Evolutionary conservation across 2,888 invertebrate genomes (phyloP), one percentile per base, ranked within the genome.

Genomic region (Cyrtodaria siliqua): DNA sequence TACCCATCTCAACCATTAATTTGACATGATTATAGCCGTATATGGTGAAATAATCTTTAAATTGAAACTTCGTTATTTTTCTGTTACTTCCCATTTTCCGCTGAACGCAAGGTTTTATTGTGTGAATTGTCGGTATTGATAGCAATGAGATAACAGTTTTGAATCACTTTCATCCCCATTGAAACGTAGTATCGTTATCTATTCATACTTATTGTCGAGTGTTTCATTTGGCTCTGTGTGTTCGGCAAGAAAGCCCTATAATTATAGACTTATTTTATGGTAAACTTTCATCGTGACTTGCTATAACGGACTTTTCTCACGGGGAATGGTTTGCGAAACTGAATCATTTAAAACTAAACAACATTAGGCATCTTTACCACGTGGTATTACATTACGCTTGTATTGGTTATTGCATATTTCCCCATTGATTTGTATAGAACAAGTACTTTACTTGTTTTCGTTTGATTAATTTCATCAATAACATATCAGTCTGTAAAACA

Each of bases 231-330:
- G 24, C 29, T 50, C 42, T 20, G 50, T 56, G 61, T 16, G 23
- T 67, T 33, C 55, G 33, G 16, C 56, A 55, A 29, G 56, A 61
- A 42, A 18, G 40, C 61, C 52, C 40, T 66, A 27, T 72, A 72
- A 72, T 72, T 72, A 61, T 29, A 2, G 20, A 2, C 33, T 38
- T 55, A 26, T 60, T 68, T 42, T 50, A 40, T n/a, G 47, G 18
- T 44, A 29, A 50, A 33, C 16, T 70, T 55, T 49, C 49, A 62
- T 38, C 56, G 61, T 33, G 67, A 68, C 50, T 61, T 40, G 40
- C 27, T 68, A 47, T 74, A 74, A 75, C 69, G 69, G 75, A 42
- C 38, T 38, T 53, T 64, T 75, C 69, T 70, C 64, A 66, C 55
- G 69, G 64, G 47, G 62, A 60, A 50, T 24, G 47, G 56, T 57